Evolutionary conservation across 2,888 invertebrate species (phyloP).

Genomic region (Amphipyra tragopoginis): DNA sequence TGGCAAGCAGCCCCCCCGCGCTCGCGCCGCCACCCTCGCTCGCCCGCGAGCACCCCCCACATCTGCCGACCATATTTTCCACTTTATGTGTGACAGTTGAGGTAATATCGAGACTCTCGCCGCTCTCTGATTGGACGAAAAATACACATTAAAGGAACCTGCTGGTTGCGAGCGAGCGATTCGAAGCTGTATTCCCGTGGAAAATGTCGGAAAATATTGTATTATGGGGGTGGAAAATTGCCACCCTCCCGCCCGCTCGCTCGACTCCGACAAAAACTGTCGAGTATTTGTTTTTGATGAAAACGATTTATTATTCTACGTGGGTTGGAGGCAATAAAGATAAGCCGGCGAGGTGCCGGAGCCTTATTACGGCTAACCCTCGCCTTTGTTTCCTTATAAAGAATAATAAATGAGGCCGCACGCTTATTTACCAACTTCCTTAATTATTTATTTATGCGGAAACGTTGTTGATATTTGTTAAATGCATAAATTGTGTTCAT

Average conservation of each 20-base stretch:
- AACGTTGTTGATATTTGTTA: constrained; percentile 86
- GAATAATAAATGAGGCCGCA: constrained; percentile 90
- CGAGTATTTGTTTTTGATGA: constrained; percentile 91
- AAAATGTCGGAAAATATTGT: constrained; percentile 91
- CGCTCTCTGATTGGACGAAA: constrained; percentile 90
- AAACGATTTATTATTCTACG: constrained; percentile 91
- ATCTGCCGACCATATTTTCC: constrained; percentile 91
- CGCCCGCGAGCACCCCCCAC: constrained; percentile 78
- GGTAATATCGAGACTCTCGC: constrained; percentile 91
- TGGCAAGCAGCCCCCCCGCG: constrained; percentile 75
- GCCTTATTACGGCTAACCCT: constrained; percentile 90
- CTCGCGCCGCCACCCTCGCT: constrained; percentile 53
- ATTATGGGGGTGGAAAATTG: constrained; percentile 90
- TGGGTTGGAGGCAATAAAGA: constrained; percentile 91
- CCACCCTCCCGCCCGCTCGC: constrained; percentile 88
- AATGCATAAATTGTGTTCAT: constrained; percentile 71
- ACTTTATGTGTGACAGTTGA: constrained; percentile 91
- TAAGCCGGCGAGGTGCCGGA: constrained; percentile 90
- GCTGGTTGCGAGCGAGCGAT: constrained; percentile 89
- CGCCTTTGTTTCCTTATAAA: constrained; percentile 90
- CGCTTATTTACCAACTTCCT: constrained; percentile 89
- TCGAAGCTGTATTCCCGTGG: constrained; percentile 90
- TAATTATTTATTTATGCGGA: constrained; percentile 89
- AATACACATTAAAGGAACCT: constrained; percentile 91
- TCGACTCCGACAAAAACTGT: constrained; percentile 90